Conservation (phyloP, 2,888 invertebrate species). For the Sipunculus nudus region DNA sequence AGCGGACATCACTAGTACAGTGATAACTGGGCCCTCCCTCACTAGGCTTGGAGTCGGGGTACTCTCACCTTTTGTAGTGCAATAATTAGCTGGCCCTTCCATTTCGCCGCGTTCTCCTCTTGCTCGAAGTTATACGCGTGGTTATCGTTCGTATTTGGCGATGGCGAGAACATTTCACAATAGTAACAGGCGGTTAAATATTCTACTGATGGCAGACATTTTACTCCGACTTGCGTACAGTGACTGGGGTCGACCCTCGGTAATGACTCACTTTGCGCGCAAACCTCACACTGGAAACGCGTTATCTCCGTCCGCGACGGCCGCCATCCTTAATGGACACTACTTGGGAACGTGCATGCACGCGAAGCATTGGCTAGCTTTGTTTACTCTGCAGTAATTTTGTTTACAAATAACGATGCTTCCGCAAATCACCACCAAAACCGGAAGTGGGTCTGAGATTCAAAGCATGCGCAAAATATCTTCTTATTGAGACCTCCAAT, state of each 20-base stretch:
- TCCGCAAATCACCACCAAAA: conserved; percentile 25
- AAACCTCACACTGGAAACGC: not conserved
- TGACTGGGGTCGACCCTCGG: no score
- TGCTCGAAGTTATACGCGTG: conserved; percentile 82
- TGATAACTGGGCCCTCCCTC: no score
- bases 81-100: conserved; percentile 89
- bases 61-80: conserved; percentile 87
- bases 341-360: not conserved
- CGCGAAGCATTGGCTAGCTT: not conserved
- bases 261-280: conserved; percentile 14
- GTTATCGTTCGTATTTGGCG: conserved; percentile 16
- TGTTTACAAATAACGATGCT: conserved; percentile 28
- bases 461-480: no score
- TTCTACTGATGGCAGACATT: no score
- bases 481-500: no score
- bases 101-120: conserved; percentile 88
- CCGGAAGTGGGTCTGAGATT: no score
- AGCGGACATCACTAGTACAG: no score
- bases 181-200: no score
- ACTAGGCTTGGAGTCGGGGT: no score
- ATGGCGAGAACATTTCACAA: conserved; percentile 25
- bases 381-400: conserved; percentile 14
- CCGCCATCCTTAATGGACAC: no score
- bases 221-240: no score
- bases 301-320: no score